phyloP scores from a whole-genome alignment of 2,888 invertebrate species.

The Sinotaia quadrata region DNA sequence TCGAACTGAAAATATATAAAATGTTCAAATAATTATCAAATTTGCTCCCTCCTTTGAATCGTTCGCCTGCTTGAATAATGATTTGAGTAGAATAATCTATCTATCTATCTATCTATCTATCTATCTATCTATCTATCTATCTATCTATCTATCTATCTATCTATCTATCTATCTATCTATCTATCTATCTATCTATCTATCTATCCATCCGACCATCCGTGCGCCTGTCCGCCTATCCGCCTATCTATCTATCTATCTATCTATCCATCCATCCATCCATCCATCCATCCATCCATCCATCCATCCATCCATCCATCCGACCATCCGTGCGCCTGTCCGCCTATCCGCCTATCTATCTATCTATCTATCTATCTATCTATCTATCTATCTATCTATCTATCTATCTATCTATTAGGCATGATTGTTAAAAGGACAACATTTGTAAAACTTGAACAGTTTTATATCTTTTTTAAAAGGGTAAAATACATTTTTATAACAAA shows the following conservation, averaged over 20 bases:
- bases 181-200: background rate
- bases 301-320: background rate
- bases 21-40: no score
- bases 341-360: background rate
- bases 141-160: background rate
- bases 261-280: background rate
- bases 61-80: no score
- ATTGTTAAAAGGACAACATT: background rate
- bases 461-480: no score
- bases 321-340: background rate
- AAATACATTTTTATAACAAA: no score
- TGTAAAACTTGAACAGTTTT: no score
- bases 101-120: slow-evolving; percentile 22
- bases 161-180: background rate
- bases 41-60: no score
- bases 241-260: no score
- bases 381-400: no score
- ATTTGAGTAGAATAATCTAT: background rate
- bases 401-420: no score
- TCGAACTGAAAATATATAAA: no score
- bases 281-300: background rate
- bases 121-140: slow-evolving; percentile 11
- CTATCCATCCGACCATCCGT: no score
- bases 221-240: background rate
- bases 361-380: background rate